Evolutionary conservation across 2,888 invertebrate genomes (phyloP).

Genomic region (Mallateleia sp.): DNA sequence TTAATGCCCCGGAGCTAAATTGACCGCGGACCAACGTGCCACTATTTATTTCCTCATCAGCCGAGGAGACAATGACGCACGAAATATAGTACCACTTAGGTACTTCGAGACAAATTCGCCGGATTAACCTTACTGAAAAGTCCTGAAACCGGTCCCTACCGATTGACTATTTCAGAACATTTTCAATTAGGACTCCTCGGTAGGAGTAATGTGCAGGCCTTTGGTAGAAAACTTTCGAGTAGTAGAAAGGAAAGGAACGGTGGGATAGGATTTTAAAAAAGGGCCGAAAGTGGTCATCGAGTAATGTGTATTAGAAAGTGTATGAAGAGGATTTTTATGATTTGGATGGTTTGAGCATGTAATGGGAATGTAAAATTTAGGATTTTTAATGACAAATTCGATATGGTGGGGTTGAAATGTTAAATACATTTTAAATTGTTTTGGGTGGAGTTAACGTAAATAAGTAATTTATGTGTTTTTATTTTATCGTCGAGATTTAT

Average conservation of each 20-base stretch:
- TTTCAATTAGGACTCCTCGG: conserved; percentile 36
- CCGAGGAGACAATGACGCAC: conserved; percentile 25
- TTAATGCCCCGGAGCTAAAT: conserved; percentile 47
- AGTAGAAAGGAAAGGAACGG: conserved; percentile 8
- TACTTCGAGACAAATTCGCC: conserved; percentile 31
- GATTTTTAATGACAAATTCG: too few species aligned
- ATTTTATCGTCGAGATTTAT: too few species aligned
- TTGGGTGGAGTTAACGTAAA: too few species aligned
- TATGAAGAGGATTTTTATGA: too few species aligned
- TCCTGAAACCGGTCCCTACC: background rate
- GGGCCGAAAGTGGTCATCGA: too few species aligned
- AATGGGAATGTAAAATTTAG: too few species aligned
- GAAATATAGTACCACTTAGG: conserved; percentile 25
- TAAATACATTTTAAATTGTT: too few species aligned
- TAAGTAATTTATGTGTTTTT: too few species aligned
- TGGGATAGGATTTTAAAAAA: too few species aligned
- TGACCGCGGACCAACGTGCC: conserved; percentile 13
- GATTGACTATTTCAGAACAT: conserved; percentile 51
- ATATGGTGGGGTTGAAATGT: too few species aligned
- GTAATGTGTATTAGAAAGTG: too few species aligned
- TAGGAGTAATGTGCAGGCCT: conserved; percentile 21
- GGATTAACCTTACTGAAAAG: conserved; percentile 38
- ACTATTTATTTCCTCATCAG: conserved; percentile 46
- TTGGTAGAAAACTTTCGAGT: conserved; percentile 2
- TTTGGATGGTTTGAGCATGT: too few species aligned